A percentile compares a stretch with the other conserved stretches of the same genome.
Evolutionary conservation across 2,888 invertebrate genomes (phyloP).

Genomic region (Stictocephala bisonia): DNA sequence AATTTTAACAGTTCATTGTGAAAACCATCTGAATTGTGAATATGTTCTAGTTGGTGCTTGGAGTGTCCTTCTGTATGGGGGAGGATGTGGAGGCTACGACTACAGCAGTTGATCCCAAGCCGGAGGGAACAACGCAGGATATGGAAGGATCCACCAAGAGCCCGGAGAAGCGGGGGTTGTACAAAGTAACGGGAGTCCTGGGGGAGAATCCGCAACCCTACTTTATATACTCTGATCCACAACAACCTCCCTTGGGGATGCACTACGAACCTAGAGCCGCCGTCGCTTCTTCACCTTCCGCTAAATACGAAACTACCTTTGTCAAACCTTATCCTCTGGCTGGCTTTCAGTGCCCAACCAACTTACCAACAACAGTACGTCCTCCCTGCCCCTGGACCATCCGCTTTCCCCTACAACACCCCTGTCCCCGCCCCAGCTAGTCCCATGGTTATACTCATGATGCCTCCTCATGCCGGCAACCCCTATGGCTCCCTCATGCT

Average conservation of each 20-base stretch:
- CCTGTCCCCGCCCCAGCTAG: too few species aligned
- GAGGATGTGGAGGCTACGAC: slow-evolving; percentile 21
- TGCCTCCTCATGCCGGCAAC: slow-evolving; percentile 31
- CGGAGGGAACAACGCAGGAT: not conserved
- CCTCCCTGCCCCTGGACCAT: not conserved
- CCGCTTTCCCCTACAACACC: slow-evolving; percentile 3
- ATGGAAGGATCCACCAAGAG: not conserved
- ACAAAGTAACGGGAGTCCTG: slow-evolving; percentile 15
- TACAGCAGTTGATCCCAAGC: not conserved
- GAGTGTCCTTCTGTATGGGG: not conserved
- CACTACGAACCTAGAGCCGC: slow-evolving; percentile 2
- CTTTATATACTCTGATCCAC: slow-evolving; percentile 11
- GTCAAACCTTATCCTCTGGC: not conserved
- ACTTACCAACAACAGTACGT: slow-evolving; percentile 6
- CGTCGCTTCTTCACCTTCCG: not conserved
- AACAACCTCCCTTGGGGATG: not conserved
- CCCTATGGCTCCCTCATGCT: slow-evolving; percentile 16
- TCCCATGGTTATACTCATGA: slow-evolving; percentile 19
- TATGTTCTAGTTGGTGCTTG: not conserved
- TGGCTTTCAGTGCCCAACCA: slow-evolving; percentile 6
- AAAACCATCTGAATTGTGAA: too few species aligned
- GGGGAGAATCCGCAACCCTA: slow-evolving; percentile 19
- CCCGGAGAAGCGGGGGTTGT: slow-evolving; percentile 31
- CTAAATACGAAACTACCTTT: not conserved
- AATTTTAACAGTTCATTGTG: too few species aligned